Percentiles rank a stretch among this genome's conserved stretches.
phyloP scores from a whole-genome alignment of 2,113 vertebrate species.

The Mionectes macconnelli region DNA sequence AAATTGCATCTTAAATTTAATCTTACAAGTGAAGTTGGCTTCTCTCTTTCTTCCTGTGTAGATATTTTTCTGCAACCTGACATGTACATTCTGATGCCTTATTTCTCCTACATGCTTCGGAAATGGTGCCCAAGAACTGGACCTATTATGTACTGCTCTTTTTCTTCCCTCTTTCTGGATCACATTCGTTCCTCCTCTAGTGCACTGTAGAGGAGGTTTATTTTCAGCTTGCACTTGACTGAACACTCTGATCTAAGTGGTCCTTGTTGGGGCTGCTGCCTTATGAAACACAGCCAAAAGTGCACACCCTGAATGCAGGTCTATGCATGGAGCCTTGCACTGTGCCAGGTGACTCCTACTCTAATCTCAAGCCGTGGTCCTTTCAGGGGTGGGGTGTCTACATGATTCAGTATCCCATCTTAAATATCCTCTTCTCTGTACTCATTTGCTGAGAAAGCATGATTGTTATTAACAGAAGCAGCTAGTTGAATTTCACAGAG shows the following conservation, averaged over 20 bases:
- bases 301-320: rapidly evolving
- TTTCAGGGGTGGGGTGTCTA: not conserved
- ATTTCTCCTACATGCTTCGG: not conserved
- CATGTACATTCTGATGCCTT: not conserved
- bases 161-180: not conserved
- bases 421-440: not conserved
- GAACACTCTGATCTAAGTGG: not conserved
- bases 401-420: not conserved
- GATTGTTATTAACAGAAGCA: not conserved
- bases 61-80: not conserved
- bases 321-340: not conserved
- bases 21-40: not conserved
- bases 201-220: not conserved
- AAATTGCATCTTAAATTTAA: constrained; percentile 5
- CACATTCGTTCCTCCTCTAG: rapidly evolving
- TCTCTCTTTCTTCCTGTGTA: not conserved
- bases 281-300: not conserved
- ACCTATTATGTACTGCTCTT: not conserved
- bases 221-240: not conserved
- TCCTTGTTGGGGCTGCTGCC: not conserved
- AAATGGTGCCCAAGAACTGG: not conserved
- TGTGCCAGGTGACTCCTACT: not conserved
- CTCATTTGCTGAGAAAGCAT: not conserved
- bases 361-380: not conserved
- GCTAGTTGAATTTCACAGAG: not conserved